phyloP scores from a whole-genome alignment of 1,140 invertebrate species.

The Bombus confusus region DNA sequence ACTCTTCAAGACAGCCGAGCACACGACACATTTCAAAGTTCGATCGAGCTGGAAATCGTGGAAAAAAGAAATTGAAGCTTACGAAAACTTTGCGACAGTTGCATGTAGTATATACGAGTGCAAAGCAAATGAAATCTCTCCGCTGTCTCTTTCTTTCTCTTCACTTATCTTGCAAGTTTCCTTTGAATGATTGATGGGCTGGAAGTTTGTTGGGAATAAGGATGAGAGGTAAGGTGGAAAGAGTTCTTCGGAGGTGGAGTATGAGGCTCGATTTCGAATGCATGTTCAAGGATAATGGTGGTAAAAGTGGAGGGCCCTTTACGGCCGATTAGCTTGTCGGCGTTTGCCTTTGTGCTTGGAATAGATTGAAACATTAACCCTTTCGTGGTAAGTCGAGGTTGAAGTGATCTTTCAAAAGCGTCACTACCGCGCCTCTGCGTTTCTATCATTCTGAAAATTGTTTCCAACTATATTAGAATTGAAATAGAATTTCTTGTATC shows the following conservation, averaged over 20 bases:
- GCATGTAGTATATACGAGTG: background rate
- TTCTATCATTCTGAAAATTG: background rate
- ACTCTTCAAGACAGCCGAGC: background rate
- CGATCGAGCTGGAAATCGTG: background rate
- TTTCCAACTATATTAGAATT: background rate
- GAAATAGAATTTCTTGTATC: background rate
- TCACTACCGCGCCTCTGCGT: background rate
- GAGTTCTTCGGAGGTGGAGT: background rate
- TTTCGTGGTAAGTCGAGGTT: slow-evolving; percentile 1
- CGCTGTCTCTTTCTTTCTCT: background rate
- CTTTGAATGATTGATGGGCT: background rate
- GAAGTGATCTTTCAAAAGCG: background rate
- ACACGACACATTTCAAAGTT: background rate
- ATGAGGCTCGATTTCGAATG: slow-evolving; percentile 23
- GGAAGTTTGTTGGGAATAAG: background rate
- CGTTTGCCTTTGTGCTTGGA: slow-evolving; percentile 41
- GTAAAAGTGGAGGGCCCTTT: slow-evolving; percentile 37
- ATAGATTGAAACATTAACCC: slow-evolving; percentile 42
- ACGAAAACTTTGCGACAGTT: background rate
- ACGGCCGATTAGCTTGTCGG: slow-evolving; percentile 28
- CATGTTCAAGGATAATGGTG: slow-evolving; percentile 22
- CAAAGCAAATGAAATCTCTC: slow-evolving; percentile 5
- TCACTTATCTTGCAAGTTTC: background rate
- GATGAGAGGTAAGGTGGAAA: background rate
- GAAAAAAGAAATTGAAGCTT: background rate